Base-by-base conservation (phyloP, 35 echinoderm and acorn worm genomes). In the Holothuria glaberrima region DNA sequence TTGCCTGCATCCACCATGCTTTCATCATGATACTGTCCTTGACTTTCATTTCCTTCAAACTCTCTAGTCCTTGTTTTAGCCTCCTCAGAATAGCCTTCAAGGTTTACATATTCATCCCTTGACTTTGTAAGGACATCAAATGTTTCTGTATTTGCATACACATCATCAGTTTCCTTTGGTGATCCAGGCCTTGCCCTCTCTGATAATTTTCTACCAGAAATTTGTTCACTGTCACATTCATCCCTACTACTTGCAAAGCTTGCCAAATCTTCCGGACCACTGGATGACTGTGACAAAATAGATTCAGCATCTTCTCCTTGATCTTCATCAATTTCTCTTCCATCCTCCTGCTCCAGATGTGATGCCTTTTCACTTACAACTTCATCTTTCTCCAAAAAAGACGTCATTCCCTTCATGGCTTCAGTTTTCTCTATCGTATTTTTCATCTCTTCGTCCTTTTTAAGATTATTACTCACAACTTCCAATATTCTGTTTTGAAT, bases 401-500 rank as follows among this genome's bases (percentile, higher is more conserved):
- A 7, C 2, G 36, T 2, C 2, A 4, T 41, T 41, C 36, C 7
- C 36, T 41, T 7, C 7, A 2, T 41, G 20, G 46, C 35, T 44
- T 22, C 21, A 14, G 13, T 22, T n/a, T 78, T 78, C 22, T 5
- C 25, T 52, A 5, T 0, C 9, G 21, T 69, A 9, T 6, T 50
- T 48, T 25, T 50, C 74, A 48, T 78, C 44, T 19, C 19, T 48
- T 25, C 22, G 10, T 1, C 44, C 22, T 26, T 27, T 48, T 22
- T 28, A 21, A 54, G 50, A 48, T 78, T 45, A 48, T 19, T 45
- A 78, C 74, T 28, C 44, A 78, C 41, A 19, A 78, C 74, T 52
- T 78, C 38, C 27, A 78, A 52, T 78, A 78, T 78, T 48, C 74
- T 78, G 10, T 78, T 48, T 48, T 78, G 74, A 48, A 78, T 78